Base-by-base conservation (phyloP, 2,113 vertebrate genomes). In the Acrocephalus kingi region DNA sequence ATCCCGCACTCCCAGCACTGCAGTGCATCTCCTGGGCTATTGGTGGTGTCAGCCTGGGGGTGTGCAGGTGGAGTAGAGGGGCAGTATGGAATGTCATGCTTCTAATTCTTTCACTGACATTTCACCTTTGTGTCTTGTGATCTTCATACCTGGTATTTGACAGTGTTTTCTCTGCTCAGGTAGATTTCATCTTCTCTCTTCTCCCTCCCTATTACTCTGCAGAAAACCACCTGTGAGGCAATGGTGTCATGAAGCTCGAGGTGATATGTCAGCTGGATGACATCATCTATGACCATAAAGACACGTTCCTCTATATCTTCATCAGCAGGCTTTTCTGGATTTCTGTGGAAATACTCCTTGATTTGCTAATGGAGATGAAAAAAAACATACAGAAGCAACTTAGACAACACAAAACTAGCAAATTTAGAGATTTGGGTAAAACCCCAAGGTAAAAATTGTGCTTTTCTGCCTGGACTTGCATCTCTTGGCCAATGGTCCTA, bases 341-440 rank as follows among this genome's bases (percentile, higher is more conserved):
- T 98, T 89, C 99, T 98, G 56, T 94, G 94, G 97, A 99, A 99
- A 52, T 79, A 91, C 96, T 99, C 99, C 22, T 98, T 98, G 94
- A 99, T 98, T 97, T 98, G 98, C 99, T 99, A 91, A 81, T 35
- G 24, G 56, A 20, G 13, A 12, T 28, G n/a, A 16, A 76, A 82
- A 66, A 77, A 45, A 81, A 74, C 39, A 41, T 43, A 55, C 0
- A 16, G 55, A 72, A 93, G 14, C 13, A 54, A 15, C 11, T 92
- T 24, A 90, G 58, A 91, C 16, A 49, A 58, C 37, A 59, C 3
- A 87, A 56, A 87, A 56, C 9, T 15, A 7, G 23, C 21, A 74
- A 71, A 69, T 74, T 62, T 73, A 35, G 30, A 67, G 22, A 64
- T 17, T 12, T 89, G 14, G 20, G 24, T 77, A 49, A 80, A 87